phyloP scores from a whole-genome alignment of 2,797 vertebrate species.

The Sarcophilus harrisii region DNA sequence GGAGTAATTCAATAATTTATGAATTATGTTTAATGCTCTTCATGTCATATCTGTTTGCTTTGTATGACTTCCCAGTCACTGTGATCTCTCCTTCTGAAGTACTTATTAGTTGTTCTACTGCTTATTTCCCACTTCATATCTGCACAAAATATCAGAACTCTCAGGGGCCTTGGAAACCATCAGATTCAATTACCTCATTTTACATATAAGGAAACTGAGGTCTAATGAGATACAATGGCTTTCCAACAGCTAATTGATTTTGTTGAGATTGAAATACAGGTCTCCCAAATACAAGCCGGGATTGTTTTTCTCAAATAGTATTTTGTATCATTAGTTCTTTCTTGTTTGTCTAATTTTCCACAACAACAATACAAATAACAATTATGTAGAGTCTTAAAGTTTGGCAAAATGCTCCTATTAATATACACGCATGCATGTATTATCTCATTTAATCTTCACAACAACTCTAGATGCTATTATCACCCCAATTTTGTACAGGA shows the following conservation, averaged over 20 bases:
- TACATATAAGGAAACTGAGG: conserved; percentile 13
- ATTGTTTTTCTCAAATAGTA: not conserved
- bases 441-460: not conserved
- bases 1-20: conserved; percentile 16
- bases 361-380: not conserved
- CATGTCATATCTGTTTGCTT: not conserved
- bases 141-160: not conserved
- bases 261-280: not conserved
- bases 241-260: not conserved
- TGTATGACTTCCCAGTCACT: not conserved
- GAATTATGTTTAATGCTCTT: conserved; percentile 12
- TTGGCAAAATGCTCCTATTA: not conserved
- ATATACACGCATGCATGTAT: not conserved
- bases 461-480: not conserved
- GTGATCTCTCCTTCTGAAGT: not conserved
- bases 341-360: conserved; percentile 31
- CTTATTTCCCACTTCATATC: not conserved
- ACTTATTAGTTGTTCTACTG: conserved; percentile 4
- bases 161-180: not conserved
- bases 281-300: not conserved
- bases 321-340: conserved; percentile 21
- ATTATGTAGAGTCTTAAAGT: not conserved
- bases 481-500: not conserved
- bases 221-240: not conserved
- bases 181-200: not conserved